phyloP scores from a whole-genome alignment of 2,113 vertebrate genomes.

The Tetrao urogallus region DNA sequence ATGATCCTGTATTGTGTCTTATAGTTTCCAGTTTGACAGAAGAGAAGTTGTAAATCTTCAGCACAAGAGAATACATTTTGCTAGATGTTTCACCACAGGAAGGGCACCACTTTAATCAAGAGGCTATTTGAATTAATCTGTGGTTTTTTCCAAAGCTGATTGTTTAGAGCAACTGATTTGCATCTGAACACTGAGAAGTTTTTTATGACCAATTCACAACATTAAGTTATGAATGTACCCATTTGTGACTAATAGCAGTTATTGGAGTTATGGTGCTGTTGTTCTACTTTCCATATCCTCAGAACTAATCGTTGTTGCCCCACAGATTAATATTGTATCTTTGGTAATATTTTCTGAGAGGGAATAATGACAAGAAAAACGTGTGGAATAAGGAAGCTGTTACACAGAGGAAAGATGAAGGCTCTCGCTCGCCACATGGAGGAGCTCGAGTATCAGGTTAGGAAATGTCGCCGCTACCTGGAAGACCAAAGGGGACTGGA shows the following conservation, averaged over 20 bases:
- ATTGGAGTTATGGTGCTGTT: conserved; percentile 16
- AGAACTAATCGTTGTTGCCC: background rate
- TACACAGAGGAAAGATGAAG: background rate
- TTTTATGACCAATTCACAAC: conserved; percentile 26
- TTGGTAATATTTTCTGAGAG: background rate
- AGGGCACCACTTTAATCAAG: background rate
- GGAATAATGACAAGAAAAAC: background rate
- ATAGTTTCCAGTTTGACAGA: conserved; percentile 13
- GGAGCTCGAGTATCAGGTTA: conserved; percentile 75
- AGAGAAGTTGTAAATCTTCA: background rate
- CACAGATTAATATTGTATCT: background rate
- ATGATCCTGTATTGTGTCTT: background rate
- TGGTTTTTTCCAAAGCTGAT: background rate
- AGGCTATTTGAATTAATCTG: background rate
- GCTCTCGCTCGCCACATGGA: conserved; percentile 66
- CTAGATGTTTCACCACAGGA: background rate
- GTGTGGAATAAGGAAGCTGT: background rate
- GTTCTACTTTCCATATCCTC: conserved; percentile 22
- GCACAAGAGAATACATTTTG: background rate
- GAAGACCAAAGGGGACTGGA: background rate
- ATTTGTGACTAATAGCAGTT: conserved; percentile 7
- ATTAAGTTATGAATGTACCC: background rate
- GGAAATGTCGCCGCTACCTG: background rate
- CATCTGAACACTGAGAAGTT: background rate
- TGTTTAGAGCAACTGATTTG: background rate